A percentile compares a stretch with the other conserved stretches of the same genome.
Conservation (phyloP, 2,113 vertebrate genomes). For the Rhombomys opimus region DNA sequence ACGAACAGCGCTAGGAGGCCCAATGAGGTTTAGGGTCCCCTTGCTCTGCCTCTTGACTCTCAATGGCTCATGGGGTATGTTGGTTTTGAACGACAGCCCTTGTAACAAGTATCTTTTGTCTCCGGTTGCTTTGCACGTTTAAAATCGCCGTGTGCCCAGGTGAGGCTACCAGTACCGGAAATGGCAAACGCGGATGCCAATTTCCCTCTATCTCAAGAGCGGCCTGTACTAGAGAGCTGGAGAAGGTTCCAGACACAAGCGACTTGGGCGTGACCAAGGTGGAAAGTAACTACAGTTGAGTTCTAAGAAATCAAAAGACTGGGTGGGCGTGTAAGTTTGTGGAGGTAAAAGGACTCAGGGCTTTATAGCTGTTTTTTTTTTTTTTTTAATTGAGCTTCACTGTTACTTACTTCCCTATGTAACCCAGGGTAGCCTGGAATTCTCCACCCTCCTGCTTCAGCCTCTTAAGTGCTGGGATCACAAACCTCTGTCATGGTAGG, state of each 20-base stretch:
- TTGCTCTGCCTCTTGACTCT: not conserved
- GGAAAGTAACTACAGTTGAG: conserved; percentile 57
- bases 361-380: not conserved
- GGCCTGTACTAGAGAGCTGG: not conserved
- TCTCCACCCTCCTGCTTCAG: not conserved
- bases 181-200: rapidly evolving
- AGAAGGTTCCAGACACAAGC: conserved; percentile 32
- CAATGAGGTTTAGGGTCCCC: not conserved
- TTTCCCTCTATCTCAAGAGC: not conserved
- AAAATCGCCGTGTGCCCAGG: not conserved
- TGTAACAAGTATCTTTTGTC: conserved; percentile 12
- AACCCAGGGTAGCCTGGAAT: not conserved
- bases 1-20: not conserved
- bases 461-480: not conserved
- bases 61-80: not conserved
- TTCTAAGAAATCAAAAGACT: not conserved
- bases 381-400: not conserved
- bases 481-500: not conserved
- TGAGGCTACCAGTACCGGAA: not conserved
- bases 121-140: conserved; percentile 1
- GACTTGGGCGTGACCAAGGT: not conserved
- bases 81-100: not conserved
- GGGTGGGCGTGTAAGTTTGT: not conserved
- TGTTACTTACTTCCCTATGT: no score
- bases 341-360: no score